phyloP scores from a whole-genome alignment of 2,888 invertebrate species.

The Andrena flavipes region DNA sequence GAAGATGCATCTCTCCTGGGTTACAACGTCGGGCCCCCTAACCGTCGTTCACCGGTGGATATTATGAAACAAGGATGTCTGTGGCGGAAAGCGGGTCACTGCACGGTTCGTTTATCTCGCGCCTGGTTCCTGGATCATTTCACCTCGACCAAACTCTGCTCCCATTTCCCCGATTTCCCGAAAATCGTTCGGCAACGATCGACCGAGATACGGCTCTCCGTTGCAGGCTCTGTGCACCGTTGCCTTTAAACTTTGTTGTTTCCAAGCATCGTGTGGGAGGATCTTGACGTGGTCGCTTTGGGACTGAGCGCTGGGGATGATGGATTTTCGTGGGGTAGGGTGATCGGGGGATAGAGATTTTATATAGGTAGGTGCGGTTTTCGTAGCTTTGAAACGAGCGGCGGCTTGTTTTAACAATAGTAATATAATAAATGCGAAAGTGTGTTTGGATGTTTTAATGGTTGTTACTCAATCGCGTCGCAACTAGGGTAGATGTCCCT shows the following conservation, averaged over 20 bases:
- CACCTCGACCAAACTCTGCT: conserved; percentile 36
- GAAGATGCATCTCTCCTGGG: conserved; percentile 53
- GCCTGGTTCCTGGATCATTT: conserved; percentile 75
- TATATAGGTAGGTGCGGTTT: too few species aligned
- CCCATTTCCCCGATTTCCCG: conserved; percentile 20
- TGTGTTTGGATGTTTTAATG: too few species aligned
- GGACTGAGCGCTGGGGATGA: not conserved
- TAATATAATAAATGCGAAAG: too few species aligned
- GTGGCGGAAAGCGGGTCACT: conserved; percentile 78
- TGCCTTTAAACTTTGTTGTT: conserved; percentile 9
- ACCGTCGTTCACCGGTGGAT: conserved; percentile 52
- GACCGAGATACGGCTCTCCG: not conserved
- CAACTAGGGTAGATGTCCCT: too few species aligned
- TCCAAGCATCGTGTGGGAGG: not conserved
- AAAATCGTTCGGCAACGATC: conserved; percentile 6
- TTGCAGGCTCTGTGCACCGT: not conserved
- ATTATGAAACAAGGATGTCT: conserved; percentile 80
- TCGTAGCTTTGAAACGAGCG: too few species aligned
- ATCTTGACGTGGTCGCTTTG: not conserved
- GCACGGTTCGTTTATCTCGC: conserved; percentile 77
- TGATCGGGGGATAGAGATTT: too few species aligned
- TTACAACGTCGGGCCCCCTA: conserved; percentile 52
- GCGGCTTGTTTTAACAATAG: too few species aligned
- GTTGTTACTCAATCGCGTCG: too few species aligned
- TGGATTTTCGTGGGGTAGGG: not conserved